Evolutionary conservation across 2,888 invertebrate species (phyloP), one percentile per base, ranked within the genome.

Genomic region (Nezara viridula): DNA sequence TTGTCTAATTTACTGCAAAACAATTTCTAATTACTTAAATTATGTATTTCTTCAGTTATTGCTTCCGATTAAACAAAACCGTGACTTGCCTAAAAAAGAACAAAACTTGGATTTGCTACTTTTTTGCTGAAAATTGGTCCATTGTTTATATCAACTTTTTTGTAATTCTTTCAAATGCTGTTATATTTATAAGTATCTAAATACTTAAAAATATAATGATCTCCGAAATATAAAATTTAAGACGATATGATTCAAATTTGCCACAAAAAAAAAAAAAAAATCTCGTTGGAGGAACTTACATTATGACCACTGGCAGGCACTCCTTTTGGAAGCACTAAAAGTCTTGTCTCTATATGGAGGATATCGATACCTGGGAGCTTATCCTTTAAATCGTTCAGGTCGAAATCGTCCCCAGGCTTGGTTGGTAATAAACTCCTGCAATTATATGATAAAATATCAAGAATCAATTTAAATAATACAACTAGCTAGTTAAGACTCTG

Each of bases 261-360:
- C n/a, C 2, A n/a, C 2, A 55, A 55, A 55, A 55, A 55, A 27
- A 55, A 55, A 9, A 55, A 55, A n/a, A n/a, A n/a, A n/a, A n/a
- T n/a, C n/a, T n/a, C n/a, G 10, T 12, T 44, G 5, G 10, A 55
- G 14, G 12, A 10, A 89, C 89, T 90, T 89, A 91, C 91, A 90
- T 92, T 91, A 86, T 91, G 91, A 40, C 91, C 91, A 60, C 91
- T 91, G 24, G 91, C 90, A 52, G 91, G 91, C 85, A 91, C 91
- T 55, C 91, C 91, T 91, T 91, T 91, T 49, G 91, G 91, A 85
- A 92, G 91, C 86, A 91, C 89, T 50, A 91, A 88, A 47, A 91
- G 91, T 77, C 90, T 90, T 86, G 89, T 91, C 86, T 91, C 91
- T 86, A 91, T 91, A 87, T 91, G 91, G 14, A 92, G 90, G 14